phyloP scores from a whole-genome alignment of 2,888 invertebrate species.

The Lasioglossum zephyrum region DNA sequence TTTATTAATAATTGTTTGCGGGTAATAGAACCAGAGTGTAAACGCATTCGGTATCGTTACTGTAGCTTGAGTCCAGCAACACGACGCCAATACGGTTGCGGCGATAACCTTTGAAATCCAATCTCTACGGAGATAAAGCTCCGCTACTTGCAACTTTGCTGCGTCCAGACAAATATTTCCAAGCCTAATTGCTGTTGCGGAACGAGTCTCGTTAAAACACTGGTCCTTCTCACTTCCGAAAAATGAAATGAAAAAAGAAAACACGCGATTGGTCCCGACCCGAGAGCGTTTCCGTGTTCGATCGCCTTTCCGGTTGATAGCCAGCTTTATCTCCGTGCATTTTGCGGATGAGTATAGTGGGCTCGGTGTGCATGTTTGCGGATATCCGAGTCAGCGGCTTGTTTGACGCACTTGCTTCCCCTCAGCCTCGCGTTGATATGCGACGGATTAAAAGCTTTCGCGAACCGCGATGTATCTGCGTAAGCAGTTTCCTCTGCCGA shows the following conservation, averaged over 20 bases:
- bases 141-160: background rate
- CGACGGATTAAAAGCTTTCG: constrained; percentile 50
- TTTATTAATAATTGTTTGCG: background rate
- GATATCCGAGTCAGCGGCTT: constrained; percentile 29
- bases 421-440: constrained; percentile 11
- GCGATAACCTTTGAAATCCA: constrained; percentile 7
- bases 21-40: background rate
- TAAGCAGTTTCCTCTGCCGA: constrained; percentile 50
- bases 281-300: background rate
- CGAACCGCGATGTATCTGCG: constrained; percentile 35
- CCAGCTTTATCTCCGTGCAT: background rate
- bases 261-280: background rate
- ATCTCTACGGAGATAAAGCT: background rate
- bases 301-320: background rate
- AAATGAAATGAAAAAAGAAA: background rate
- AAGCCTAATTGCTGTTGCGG: background rate
- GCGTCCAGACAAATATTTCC: background rate
- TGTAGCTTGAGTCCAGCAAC: background rate
- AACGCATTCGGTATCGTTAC: background rate
- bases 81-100: background rate
- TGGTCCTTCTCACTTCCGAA: background rate
- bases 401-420: constrained; percentile 4
- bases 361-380: constrained; percentile 4
- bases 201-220: background rate
- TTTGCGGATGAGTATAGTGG: background rate